These are phyloP conservation scores for Apostichopus parvimensis DNA, from an alignment of 35 echinoderm and acorn worm species.

Conservation along the genomic window DNA sequence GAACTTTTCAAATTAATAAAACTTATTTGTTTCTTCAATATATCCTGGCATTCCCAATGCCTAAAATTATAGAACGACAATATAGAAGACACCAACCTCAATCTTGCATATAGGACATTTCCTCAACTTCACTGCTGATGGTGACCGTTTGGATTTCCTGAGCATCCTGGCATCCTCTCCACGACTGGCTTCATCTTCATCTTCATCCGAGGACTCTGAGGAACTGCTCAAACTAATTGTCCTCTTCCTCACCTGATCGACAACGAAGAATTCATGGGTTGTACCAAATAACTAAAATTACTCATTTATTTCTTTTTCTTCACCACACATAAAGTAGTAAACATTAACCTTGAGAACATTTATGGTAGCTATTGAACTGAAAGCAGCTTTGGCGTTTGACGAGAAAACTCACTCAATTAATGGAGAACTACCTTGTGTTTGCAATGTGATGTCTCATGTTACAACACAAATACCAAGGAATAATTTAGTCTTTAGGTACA, in stretches of 20 bases:
- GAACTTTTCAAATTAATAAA: too few relatives aligned
- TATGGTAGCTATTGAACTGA: too few relatives aligned
- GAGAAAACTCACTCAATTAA: too few relatives aligned
- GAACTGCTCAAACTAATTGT: slow-evolving; percentile 8
- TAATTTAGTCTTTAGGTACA: neutral
- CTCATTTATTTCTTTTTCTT: too few relatives aligned
- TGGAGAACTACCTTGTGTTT: too few relatives aligned
- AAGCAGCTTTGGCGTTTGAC: too few relatives aligned
- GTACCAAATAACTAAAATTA: too few relatives aligned
- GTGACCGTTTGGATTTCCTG: slow-evolving; percentile 19
- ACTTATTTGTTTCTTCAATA: too few relatives aligned
- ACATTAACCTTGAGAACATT: too few relatives aligned
- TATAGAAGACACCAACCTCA: slow-evolving; percentile 29
- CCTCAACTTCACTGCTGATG: slow-evolving; percentile 30
- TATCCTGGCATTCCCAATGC: too few relatives aligned
- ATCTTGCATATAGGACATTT: slow-evolving; percentile 74
- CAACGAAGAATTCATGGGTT: neutral
- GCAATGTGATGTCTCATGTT: neutral
- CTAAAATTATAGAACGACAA: too few relatives aligned
- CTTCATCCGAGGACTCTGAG: slow-evolving; percentile 36
- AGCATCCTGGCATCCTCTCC: slow-evolving; percentile 55
- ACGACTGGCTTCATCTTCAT: slow-evolving; percentile 50
- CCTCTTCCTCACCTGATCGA: neutral
- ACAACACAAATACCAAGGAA: neutral
- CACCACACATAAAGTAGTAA: too few relatives aligned